Evolutionary conservation across 2,888 invertebrate genomes (phyloP).

Genomic region (Dorcus hopei): DNA sequence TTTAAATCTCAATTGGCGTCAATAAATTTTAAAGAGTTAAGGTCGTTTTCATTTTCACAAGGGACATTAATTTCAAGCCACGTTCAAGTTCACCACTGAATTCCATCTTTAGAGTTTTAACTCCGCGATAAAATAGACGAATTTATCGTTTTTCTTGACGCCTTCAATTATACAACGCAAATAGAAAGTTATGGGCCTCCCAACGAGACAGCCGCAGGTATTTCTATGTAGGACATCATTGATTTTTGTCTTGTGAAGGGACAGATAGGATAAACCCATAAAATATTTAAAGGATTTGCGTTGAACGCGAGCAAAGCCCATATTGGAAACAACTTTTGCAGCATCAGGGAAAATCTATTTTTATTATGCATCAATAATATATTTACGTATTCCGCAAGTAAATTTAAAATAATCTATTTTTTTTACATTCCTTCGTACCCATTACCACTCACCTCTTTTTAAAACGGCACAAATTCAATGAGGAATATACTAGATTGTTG

Average conservation of each 20-base stretch:
- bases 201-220: neutral
- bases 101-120: slow-evolving; percentile 18
- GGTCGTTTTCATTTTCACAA: slow-evolving; percentile 17
- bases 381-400: too few species aligned
- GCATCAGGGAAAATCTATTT: too few species aligned
- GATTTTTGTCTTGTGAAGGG: slow-evolving; percentile 10
- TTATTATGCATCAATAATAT: too few species aligned
- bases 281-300: slow-evolving; percentile 15
- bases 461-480: too few species aligned
- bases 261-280: slow-evolving; percentile 9
- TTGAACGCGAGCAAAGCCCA: slow-evolving; percentile 4
- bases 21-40: slow-evolving; percentile 14
- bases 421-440: too few species aligned
- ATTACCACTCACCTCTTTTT: too few species aligned
- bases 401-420: too few species aligned
- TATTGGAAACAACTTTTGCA: neutral
- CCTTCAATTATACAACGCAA: slow-evolving; percentile 13
- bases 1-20: neutral
- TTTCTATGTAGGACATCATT: slow-evolving; percentile 6
- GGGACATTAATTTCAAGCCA: slow-evolving; percentile 19
- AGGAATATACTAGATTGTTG: too few species aligned
- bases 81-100: slow-evolving; percentile 18
- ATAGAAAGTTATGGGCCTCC: neutral
- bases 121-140: slow-evolving; percentile 15
- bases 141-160: slow-evolving; percentile 17